Percentiles rank a stretch among this genome's conserved stretches.
Evolutionary conservation across 2,113 vertebrate species (phyloP).

Genomic region (Coptodon rendalli): DNA sequence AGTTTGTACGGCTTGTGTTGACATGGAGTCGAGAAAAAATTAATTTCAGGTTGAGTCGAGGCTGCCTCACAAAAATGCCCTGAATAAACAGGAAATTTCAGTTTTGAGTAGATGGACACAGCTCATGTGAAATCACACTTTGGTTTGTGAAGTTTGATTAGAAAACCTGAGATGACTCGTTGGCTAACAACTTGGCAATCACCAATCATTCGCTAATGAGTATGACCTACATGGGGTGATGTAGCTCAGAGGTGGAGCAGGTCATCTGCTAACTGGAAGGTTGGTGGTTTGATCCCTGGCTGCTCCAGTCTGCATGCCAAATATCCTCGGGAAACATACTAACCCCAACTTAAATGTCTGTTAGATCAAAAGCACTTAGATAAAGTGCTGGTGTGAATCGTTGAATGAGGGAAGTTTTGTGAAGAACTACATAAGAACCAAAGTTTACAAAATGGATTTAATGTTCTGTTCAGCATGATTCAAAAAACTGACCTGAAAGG

Average conservation of each 20-base stretch:
- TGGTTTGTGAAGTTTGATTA: background rate
- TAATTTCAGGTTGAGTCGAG: background rate
- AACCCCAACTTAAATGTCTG: background rate
- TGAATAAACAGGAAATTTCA: accelerated
- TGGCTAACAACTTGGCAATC: background rate
- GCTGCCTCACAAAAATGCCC: background rate
- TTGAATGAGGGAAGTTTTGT: background rate
- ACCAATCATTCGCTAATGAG: accelerated
- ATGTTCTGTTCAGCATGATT: background rate
- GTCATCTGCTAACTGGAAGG: background rate
- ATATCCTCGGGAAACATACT: background rate
- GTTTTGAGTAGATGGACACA: background rate
- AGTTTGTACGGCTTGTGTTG: accelerated
- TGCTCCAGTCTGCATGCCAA: background rate
- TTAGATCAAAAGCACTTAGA: background rate
- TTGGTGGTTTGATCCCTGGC: background rate
- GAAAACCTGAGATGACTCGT: accelerated
- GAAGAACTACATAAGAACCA: accelerated
- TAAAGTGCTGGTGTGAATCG: background rate
- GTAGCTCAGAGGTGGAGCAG: background rate
- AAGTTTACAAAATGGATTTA: background rate
- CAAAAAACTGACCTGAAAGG: background rate
- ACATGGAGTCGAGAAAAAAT: background rate
- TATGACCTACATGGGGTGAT: accelerated
- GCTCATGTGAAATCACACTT: background rate